A percentile compares a stretch with the other conserved stretches of the same genome.
Evolutionary conservation across 2,888 invertebrate species (phyloP).

Genomic region (Pecten maximus): DNA sequence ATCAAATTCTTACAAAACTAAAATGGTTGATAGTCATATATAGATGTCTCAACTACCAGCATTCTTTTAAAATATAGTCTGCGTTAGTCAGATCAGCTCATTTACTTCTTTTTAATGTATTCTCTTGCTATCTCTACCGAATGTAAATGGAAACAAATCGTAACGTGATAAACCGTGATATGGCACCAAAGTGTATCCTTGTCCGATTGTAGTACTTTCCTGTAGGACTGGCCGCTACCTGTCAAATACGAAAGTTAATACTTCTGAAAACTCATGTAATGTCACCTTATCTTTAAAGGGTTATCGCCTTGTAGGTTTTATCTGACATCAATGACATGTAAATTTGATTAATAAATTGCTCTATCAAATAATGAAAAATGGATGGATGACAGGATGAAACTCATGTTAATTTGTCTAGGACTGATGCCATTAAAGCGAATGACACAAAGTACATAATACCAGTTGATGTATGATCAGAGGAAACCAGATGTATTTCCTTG

Average conservation of each 20-base stretch:
- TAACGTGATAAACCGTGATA: background rate
- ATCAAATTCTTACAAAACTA: too few relatives aligned
- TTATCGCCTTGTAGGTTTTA: background rate
- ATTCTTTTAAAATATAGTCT: too few relatives aligned
- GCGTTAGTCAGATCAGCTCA: too few relatives aligned
- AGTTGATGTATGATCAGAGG: background rate
- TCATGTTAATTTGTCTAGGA: background rate
- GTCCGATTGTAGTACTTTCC: background rate
- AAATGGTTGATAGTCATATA: too few relatives aligned
- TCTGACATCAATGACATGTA: background rate
- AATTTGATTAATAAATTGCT: background rate
- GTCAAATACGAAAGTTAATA: background rate
- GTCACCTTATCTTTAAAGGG: background rate
- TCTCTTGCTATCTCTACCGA: too few relatives aligned
- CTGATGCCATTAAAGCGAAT: background rate
- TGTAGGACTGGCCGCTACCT: background rate
- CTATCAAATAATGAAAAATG: background rate
- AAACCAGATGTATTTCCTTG: too few relatives aligned
- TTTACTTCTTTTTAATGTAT: too few relatives aligned
- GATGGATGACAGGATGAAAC: background rate
- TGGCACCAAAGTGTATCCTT: too few relatives aligned
- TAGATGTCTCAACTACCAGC: too few relatives aligned
- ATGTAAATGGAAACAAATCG: too few relatives aligned
- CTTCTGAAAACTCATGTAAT: background rate
- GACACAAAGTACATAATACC: background rate